Evolutionary conservation across 2,888 invertebrate genomes (phyloP), one percentile per base, ranked within the genome.

Genomic region (Leucozona laternaria): DNA sequence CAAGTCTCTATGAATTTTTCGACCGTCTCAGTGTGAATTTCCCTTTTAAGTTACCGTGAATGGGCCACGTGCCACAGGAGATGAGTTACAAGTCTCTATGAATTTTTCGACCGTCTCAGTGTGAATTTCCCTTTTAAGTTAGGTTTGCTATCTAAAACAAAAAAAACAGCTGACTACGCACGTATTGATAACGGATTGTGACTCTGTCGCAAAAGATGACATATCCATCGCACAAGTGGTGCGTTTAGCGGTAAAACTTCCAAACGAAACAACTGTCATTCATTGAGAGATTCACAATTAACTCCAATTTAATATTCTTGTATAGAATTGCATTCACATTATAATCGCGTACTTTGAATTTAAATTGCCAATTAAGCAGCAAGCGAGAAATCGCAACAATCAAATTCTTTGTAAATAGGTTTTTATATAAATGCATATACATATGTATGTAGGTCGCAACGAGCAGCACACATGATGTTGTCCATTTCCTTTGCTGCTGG

Each of bases 361-460:
- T 48, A 31, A 66, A 66, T 48, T 66, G 66, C 20, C 66, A 66
- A 48, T 20, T 66, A 66, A 66, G 48, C 48, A 66, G 2, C 25
- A 25, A 8, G n/a, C 22, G n/a, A 40, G 22, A 40, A 37, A 37
- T 25, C 22, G 37, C 13, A 13, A 58, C 17, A 37, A 37, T 40
- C 15, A 60, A 37, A 40, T 60, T 15, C 15, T 22, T 60, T 60
- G 20, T 60, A 13, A 0, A n/a, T 31, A 28, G 2, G 8, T 37
- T 37, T 37, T 17, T 6, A 3, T 17, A 17, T 17, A 45, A 11
- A 8, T 7, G 4, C 6, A n/a, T 4, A 2, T 20, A 20, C 40
- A 1, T 40, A 40, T 22, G 60, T 40, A 4, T 3, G 15, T 22
- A 60, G 11, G 10, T 48, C 17, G 20, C 48, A 2, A 6, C 22